These are phyloP conservation scores for Branchellion lobata DNA, from an alignment of 2,888 invertebrate species.

Conservation along the genomic window DNA sequence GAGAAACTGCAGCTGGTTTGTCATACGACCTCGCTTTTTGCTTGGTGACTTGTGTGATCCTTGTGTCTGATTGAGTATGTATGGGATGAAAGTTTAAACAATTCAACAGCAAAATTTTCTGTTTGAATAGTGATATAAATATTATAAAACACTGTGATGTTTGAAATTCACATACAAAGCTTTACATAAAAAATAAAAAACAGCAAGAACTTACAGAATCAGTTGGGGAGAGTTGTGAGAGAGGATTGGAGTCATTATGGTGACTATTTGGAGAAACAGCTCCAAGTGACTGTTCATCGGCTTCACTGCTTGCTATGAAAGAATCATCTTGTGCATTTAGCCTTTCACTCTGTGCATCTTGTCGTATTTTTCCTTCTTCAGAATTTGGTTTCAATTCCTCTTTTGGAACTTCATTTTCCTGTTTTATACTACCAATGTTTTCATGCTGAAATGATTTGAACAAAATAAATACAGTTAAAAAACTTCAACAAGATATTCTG, in stretches of 20 bases:
- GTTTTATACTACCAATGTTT: no score
- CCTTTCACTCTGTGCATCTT: neutral
- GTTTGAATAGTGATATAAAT: neutral
- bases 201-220: neutral
- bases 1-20: slow-evolving; percentile 89
- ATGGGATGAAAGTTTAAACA: neutral
- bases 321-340: no score
- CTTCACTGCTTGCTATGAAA: slow-evolving; percentile 8
- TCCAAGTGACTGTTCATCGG: neutral
- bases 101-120: no score
- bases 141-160: neutral
- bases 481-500: no score
- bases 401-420: no score
- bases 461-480: no score
- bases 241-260: slow-evolving; percentile 10
- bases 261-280: neutral
- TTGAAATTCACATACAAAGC: neutral
- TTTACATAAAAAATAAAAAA: neutral
- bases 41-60: slow-evolving; percentile 2
- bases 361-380: neutral
- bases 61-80: neutral
- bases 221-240: neutral
- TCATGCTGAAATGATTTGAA: no score
- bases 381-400: neutral
- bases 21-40: slow-evolving; percentile 60